These are phyloP conservation scores for Prionailurus viverrinus DNA, from an alignment of 2,113 vertebrate species.

Conservation along the genomic window DNA sequence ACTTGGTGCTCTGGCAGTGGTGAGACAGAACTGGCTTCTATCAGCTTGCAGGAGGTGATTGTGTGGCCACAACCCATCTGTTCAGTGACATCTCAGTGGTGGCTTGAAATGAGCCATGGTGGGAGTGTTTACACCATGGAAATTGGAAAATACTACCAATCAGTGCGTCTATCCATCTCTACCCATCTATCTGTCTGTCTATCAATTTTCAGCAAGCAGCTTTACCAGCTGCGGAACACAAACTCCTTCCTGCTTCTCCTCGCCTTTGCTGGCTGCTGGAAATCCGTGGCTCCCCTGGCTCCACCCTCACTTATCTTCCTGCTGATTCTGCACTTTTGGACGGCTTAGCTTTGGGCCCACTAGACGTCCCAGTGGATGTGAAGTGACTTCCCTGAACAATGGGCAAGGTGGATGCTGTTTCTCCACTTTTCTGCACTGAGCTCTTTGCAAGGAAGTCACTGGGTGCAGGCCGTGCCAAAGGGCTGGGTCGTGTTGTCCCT, in stretches of 20 bases:
- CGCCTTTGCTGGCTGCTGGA: background rate
- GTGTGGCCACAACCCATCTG: background rate
- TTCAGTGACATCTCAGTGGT: background rate
- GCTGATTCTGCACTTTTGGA: background rate
- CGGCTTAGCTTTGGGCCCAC: background rate
- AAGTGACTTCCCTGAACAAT: background rate
- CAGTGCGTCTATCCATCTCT: background rate
- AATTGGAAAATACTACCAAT: background rate
- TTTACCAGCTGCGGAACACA: background rate
- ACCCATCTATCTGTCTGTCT: rapidly evolving
- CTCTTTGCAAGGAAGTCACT: background rate
- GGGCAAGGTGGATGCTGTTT: background rate
- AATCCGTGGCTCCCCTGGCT: background rate
- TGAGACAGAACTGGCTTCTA: background rate
- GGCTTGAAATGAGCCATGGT: background rate
- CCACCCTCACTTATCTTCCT: background rate
- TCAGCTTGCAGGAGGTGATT: background rate
- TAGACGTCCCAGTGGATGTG: background rate
- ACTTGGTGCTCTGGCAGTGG: background rate
- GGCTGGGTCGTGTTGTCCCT: background rate
- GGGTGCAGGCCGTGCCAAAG: background rate
- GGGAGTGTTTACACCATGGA: background rate
- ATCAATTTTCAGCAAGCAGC: background rate
- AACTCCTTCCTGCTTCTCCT: background rate
- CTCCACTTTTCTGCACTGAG: too few species aligned